Conservation (phyloP, 2,888 invertebrate genomes). For the Eulithis testata region DNA sequence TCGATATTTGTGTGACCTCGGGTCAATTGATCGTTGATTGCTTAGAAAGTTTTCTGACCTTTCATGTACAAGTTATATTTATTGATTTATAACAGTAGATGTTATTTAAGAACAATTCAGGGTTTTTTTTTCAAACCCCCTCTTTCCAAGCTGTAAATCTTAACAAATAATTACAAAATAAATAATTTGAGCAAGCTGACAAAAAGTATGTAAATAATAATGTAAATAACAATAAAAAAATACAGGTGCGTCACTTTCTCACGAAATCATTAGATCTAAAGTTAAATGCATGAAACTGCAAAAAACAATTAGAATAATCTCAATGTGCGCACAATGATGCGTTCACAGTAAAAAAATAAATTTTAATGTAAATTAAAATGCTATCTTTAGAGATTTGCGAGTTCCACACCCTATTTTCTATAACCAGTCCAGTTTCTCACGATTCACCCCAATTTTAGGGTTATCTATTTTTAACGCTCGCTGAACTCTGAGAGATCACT, state of each 20-base stretch:
- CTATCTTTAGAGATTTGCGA: slow-evolving; percentile 59
- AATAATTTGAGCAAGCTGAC: no score
- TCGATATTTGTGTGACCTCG: slow-evolving; percentile 73
- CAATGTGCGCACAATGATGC: slow-evolving; percentile 5
- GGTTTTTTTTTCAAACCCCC: no score
- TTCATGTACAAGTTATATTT: not conserved
- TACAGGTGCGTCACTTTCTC: slow-evolving; percentile 6
- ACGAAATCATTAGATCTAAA: slow-evolving; percentile 10
- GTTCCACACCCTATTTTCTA: slow-evolving; percentile 56
- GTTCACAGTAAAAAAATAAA: slow-evolving; percentile 44
- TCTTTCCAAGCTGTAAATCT: no score
- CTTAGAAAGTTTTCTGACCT: slow-evolving; percentile 20
- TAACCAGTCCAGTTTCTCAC: slow-evolving; percentile 65
- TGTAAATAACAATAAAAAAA: not conserved
- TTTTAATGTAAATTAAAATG: slow-evolving; percentile 69
- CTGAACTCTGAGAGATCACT: slow-evolving; percentile 71
- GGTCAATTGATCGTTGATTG: slow-evolving; percentile 59
- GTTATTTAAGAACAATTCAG: no score
- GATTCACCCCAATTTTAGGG: slow-evolving; percentile 79
- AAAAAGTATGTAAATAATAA: not conserved
- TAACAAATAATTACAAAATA: no score
- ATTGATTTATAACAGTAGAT: no score
- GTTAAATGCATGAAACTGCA: slow-evolving; percentile 2
- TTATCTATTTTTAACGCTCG: slow-evolving; percentile 65
- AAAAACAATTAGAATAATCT: slow-evolving; percentile 7